Evolutionary conservation across 2,113 vertebrate genomes (phyloP).

Genomic region (Ammodytes dubius): DNA sequence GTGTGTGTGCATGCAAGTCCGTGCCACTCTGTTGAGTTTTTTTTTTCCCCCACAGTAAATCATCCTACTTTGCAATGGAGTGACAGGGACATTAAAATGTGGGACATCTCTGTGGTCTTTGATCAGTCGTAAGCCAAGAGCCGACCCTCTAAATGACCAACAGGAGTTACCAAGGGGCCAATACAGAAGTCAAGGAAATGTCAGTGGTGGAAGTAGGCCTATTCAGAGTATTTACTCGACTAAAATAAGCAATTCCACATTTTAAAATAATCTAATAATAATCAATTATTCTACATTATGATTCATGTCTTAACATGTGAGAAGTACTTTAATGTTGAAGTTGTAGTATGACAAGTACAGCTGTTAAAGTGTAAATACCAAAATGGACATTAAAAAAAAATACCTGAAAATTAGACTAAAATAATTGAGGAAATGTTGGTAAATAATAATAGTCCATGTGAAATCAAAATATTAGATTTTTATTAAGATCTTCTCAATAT

Average conservation of each 20-base stretch:
- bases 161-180: constrained; percentile 26
- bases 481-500: no score
- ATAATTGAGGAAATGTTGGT: no score
- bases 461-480: not conserved
- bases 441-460: not conserved
- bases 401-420: no score
- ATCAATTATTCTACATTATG: not conserved
- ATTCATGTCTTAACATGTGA: not conserved
- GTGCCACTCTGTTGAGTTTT: constrained; percentile 8
- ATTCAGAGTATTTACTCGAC: not conserved
- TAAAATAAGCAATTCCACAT: not conserved
- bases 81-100: constrained; percentile 29
- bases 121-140: constrained; percentile 53
- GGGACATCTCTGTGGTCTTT: constrained; percentile 28
- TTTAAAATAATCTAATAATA: not conserved
- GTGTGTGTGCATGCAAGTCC: not conserved
- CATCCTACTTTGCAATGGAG: constrained; percentile 36
- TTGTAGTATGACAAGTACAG: not conserved
- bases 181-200: constrained; percentile 19
- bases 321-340: not conserved
- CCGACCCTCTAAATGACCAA: constrained; percentile 51
- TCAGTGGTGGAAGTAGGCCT: not conserved
- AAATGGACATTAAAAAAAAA: no score
- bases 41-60: constrained; percentile 49
- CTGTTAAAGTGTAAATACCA: not conserved